Conservation (phyloP, 1,140 invertebrate species). For the Agrilus planipennis region DNA sequence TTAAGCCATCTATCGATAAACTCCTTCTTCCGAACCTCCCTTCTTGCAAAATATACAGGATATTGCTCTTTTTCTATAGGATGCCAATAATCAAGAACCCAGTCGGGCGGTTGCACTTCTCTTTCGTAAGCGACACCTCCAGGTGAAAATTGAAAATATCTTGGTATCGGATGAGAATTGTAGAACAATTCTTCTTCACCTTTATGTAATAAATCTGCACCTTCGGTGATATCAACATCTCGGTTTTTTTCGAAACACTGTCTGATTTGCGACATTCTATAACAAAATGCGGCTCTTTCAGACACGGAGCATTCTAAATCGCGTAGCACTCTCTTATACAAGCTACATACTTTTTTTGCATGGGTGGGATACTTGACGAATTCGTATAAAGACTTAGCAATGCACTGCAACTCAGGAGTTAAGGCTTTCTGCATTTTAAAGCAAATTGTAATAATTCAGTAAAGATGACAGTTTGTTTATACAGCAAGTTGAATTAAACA, state of each 20-base stretch:
- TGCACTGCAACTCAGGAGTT: no score
- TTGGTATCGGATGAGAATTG: slow-evolving; percentile 51
- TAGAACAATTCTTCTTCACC: slow-evolving; percentile 65
- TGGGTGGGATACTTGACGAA: slow-evolving; percentile 39
- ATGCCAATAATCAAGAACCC: slow-evolving; percentile 82
- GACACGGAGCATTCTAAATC: slow-evolving; percentile 43
- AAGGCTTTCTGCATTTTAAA: no score
- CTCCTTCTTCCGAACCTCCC: slow-evolving; percentile 84
- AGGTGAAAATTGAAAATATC: slow-evolving; percentile 37
- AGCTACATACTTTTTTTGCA: slow-evolving; percentile 49
- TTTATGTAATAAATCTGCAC: slow-evolving; percentile 52
- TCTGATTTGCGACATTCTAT: slow-evolving; percentile 59
- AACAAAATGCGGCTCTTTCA: slow-evolving; percentile 46
- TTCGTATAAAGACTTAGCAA: no score
- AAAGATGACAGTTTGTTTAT: no score
- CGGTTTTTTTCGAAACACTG: slow-evolving; percentile 72
- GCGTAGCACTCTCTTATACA: slow-evolving; percentile 53
- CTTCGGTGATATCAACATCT: slow-evolving; percentile 59
- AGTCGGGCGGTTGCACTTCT: slow-evolving; percentile 52
- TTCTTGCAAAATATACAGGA: slow-evolving; percentile 84
- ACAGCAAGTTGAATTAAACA: no score
- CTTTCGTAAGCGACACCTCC: slow-evolving; percentile 63
- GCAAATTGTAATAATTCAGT: no score
- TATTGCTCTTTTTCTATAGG: slow-evolving; percentile 84
- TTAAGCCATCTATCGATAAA: slow-evolving; percentile 76